Base-by-base conservation (phyloP, 2,888 invertebrate species). In the Drosophila cracens region DNA sequence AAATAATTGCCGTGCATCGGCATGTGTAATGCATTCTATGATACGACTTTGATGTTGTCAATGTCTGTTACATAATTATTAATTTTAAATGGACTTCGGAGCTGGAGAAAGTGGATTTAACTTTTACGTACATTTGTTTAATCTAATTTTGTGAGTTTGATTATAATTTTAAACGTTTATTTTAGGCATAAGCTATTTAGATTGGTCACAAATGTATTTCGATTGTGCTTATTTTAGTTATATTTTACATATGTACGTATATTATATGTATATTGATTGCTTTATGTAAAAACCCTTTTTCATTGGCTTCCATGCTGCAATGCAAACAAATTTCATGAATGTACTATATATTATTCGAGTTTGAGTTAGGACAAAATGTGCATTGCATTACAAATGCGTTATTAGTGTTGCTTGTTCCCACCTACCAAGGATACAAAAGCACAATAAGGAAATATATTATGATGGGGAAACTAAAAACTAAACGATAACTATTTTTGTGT, bases 321-420 rank as follows among this genome's bases (percentile, higher is more conserved):
- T 76, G 87, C 82, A 85, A 62, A 59, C 57, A 81, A 79, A 74
- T 72, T 59, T 74, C 46, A 71, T 48, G 27, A 72, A 51, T 73
- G 59, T 65, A 75, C 61, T 82, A 82, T 78, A 78, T 80, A 80
- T 70, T 46, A 66, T 52, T 48, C 61, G 69, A 48, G 46, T 69
- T 87, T 75, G 74, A 72, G 46, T 79, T 62, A 83, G 81, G 83
- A 75, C 84, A 82, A 66, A 68, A 71, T 76, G 82, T 89, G 84
- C 79, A 87, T 76, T 89, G 89, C 89, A 88, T 88, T 86, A 79
- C 68, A 89, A 88, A 89, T 86, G 85, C 87, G 48, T 68, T 70
- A 67, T 61, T 74, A 77, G 59, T 81, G 53, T 81, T 78, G 72
- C 66, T 79, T 76, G 58, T 72, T 63, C 33, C 40, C 48, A 31